Evolutionary conservation across 35 echinoderm and acorn worm genomes (phyloP), one percentile per base, ranked within the genome.

Genomic region (Anneissia japonica): DNA sequence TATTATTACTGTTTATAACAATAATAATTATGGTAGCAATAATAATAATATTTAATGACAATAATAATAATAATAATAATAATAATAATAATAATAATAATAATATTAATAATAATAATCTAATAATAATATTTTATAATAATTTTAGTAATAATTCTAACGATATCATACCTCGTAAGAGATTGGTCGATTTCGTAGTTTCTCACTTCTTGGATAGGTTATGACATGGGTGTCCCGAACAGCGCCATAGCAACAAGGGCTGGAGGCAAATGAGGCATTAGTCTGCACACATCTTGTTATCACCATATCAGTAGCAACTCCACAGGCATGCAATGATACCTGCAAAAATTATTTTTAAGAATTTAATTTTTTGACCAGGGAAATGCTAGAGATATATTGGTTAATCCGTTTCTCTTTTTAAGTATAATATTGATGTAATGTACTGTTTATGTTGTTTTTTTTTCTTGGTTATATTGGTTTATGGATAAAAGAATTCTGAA

Each of bases 321-420:
- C 96, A 90, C 96, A 99, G 36, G 96, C 96, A 99, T 99, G 96
- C 13, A 99, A 85, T 41, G 96, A 94, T 13, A 99, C 96, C 96
- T 99, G 80, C 12, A 78, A 56, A 75, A 77, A 26, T 11, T 35
- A 34, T 32, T 34, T 32, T 17, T 28, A 4, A 26, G 28, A 72
- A 72, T 28, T 72, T 17, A 72, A 79, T 0, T 79, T 33, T 21
- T 79, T 79, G 32, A 0, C 32, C 76, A 17, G 21, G 19, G 76
- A 19, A 28, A 17, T 28, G 28, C 56, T 72, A 30, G 28, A 14
- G 39, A 4, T 37, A 34, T 34, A 5, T 10, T 34, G 33, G 39
- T 36, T n/a, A n/a, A n/a, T n/a, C n/a, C n/a, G n/a, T n/a, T n/a
- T n/a, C n/a, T n/a, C n/a, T n/a, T n/a, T n/a, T n/a, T n/a, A n/a